Evolutionary conservation across 2,888 invertebrate genomes (phyloP), one percentile per base, ranked within the genome.

Genomic region (Volucella bombylans): DNA sequence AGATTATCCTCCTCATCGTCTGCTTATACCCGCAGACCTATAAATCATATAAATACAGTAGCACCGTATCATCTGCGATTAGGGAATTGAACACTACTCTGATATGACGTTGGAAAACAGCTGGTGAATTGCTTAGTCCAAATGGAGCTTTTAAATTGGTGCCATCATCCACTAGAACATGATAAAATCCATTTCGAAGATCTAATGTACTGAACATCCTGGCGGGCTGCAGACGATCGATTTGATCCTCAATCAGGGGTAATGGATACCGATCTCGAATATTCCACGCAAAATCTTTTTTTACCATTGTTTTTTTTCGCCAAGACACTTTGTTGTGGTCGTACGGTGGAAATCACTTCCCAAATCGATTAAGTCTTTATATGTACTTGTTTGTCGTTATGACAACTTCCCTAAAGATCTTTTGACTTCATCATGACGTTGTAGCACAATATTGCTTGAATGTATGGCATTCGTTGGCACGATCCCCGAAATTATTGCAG

Each of bases 191-290:
- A 14, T 88, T 88, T 1, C 88, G 86, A 8, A 90, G 68, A 62
- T 88, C 88, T 10, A 89, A 62, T 38, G 88, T 87, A 9, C 82
- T 88, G 43, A 89, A 89, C 38, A 55, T 87, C 9, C 49, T 83
- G 18, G 88, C 87, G n/a, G 87, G 88, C 61, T 85, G 78, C 2
- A 89, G 74, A 43, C 80, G 77, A 18, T 89, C 87, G 12, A 90
- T 39, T 54, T 87, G 87, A 47, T 89, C 89, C 11, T 89, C 88
- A 1, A 89, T 87, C 14, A 86, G 49, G 8, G 89, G 88, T 62
- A 88, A 23, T 1, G 88, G 45, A 59, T 83, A 88, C 79, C 61
- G 83, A 47, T 76, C 88, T 77, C 82, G 87, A 71, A 55, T 86
- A 87, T 50, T 88, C 88, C 6, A 88, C 82, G 23, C 87, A 87